Evolutionary conservation across 2,797 vertebrate species (phyloP).

Genomic region (Galago senegalensis): DNA sequence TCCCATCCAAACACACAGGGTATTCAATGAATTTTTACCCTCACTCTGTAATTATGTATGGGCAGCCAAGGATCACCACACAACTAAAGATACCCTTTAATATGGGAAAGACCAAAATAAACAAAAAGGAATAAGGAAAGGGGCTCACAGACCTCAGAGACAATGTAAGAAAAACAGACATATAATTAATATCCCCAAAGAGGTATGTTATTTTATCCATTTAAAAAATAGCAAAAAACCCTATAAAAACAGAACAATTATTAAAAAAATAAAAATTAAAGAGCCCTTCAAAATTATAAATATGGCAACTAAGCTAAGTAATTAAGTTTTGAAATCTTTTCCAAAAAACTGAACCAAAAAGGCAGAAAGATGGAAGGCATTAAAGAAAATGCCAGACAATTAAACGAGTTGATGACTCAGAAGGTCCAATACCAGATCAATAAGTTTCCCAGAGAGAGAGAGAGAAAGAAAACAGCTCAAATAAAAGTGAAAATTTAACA

Average conservation of each 20-base stretch:
- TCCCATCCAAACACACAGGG: background rate
- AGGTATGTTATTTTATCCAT: background rate
- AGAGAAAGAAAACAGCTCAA: background rate
- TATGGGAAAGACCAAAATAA: background rate
- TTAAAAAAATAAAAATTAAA: conserved; percentile 6
- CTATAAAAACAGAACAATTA: background rate
- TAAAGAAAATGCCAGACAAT: background rate
- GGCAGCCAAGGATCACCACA: background rate
- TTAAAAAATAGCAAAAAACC: conserved; percentile 28
- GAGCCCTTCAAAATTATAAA: conserved; percentile 49
- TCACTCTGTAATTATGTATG: background rate
- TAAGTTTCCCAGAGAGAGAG: background rate
- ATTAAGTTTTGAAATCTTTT: conserved; percentile 23
- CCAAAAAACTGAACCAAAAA: background rate
- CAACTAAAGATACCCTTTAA: conserved; percentile 1
- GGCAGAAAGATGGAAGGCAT: conserved; percentile 13
- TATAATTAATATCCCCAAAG: background rate
- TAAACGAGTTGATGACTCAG: background rate
- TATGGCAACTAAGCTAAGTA: conserved; percentile 17
- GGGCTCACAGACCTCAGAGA: background rate
- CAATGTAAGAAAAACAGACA: background rate
- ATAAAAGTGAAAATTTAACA: background rate
- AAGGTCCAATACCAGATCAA: background rate
- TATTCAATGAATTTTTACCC: background rate
- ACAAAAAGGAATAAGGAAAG: conserved; percentile 11